Base-by-base conservation (phyloP, 2,888 invertebrate species). In the Zaprionus lineosus region DNA sequence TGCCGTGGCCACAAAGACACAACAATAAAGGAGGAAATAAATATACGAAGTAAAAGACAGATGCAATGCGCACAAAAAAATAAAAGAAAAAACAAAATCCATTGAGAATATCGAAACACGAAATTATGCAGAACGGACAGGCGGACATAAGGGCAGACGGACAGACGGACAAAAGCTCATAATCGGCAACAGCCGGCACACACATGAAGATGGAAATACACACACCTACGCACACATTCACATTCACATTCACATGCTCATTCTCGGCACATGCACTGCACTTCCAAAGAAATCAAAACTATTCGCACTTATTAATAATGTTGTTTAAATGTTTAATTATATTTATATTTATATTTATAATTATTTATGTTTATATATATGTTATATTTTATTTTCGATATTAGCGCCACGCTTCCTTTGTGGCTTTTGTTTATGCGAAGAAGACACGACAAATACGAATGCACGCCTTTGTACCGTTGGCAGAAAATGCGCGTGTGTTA, bases 381-480 rank as follows among this genome's bases (percentile, higher is more conserved):
- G 4, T 28, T 28, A 28, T 28, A 8, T 28, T 28, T 21, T 21
- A 5, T 21, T 21, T 21, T 21, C 3, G 7, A 21, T 21, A 21
- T 21, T n/a, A n/a, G n/a, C n/a, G n/a, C n/a, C n/a, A n/a, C n/a
- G n/a, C n/a, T n/a, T n/a, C n/a, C n/a, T n/a, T n/a, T n/a, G n/a
- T n/a, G n/a, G n/a, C n/a, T n/a, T n/a, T n/a, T n/a, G n/a, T n/a
- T n/a, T n/a, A n/a, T n/a, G n/a, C n/a, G n/a, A 33, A 53, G 29
- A 7, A 31, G 29, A 33, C 26, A 40, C 43, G 19, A 39, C 28
- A 50, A 57, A 47, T 37, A 60, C 58, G 58, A 62, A 68, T 55
- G 74, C 83, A 81, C 79, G 86, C 86, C 60, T 74, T 18, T 43
- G 41, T 58, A 47, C 48, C 70, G 43, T 58, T 68, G 71, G 62